Evolutionary conservation across 2,113 vertebrate species (phyloP).

Genomic region (Xyliphius kryptos): DNA sequence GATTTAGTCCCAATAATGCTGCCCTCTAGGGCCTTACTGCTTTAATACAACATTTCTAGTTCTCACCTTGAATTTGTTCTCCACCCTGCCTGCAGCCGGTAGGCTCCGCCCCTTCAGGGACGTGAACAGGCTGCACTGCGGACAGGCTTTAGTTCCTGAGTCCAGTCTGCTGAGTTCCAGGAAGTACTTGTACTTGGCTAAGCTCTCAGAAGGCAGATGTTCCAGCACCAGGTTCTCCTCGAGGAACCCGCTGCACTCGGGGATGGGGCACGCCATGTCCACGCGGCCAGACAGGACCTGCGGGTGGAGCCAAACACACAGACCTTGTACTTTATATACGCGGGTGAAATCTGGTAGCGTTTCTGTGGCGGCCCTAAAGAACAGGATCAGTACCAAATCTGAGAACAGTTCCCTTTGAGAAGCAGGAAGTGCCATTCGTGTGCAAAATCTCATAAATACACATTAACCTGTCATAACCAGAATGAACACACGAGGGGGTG

Average conservation of each 20-base stretch:
- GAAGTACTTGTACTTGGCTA: conserved; percentile 91
- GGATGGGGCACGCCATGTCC: conserved; percentile 85
- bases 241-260: conserved; percentile 86
- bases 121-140: conserved; percentile 93
- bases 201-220: conserved; percentile 78
- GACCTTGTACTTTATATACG: no score
- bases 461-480: no score
- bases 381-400: no score
- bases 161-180: conserved; percentile 89
- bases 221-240: conserved; percentile 81
- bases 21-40: no score
- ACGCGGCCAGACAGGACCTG: conserved; percentile 83
- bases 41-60: no score
- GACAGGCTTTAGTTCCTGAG: conserved; percentile 94
- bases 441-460: no score
- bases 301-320: conserved; percentile 13
- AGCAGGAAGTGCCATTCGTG: no score
- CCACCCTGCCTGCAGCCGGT: conserved; percentile 72
- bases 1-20: no score
- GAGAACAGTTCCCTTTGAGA: no score
- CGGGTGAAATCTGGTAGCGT: no score
- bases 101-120: conserved; percentile 78
- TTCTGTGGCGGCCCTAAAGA: no score
- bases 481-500: no score
- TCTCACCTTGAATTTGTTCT: conserved; percentile 94